A percentile compares a stretch with the other conserved stretches of the same genome.
These are phyloP conservation scores for Masnerella sp. DNA, from an alignment of 2,888 invertebrate species.

Conservation along the genomic window DNA sequence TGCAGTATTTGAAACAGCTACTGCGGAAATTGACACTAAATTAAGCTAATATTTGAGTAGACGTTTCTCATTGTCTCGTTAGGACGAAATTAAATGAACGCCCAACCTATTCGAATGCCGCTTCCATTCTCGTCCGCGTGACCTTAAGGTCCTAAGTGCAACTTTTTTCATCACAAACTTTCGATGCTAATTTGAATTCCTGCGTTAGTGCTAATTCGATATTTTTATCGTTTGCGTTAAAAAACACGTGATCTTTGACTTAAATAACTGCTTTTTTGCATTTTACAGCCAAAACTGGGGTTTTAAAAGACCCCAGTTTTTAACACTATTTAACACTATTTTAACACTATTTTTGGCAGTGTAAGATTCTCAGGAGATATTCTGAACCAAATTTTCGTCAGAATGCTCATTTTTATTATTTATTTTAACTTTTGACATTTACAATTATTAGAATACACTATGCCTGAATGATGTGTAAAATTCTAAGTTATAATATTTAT, in stretches of 20 bases:
- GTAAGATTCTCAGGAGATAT: no score
- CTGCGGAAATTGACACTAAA: conserved; percentile 29
- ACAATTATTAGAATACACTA: no score
- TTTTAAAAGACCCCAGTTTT: no score
- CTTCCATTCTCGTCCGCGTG: conserved; percentile 17
- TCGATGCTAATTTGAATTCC: conserved; percentile 24
- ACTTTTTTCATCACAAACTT: conserved; percentile 29
- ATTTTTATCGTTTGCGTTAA: conserved; percentile 11
- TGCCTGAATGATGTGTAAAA: no score
- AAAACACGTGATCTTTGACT: background rate
- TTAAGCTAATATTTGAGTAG: conserved; percentile 42
- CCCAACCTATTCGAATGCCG: conserved; percentile 7
- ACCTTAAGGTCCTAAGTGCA: conserved; percentile 21
- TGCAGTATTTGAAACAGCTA: conserved; percentile 15
- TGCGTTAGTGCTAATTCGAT: conserved; percentile 18
- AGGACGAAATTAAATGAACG: conserved; percentile 33
- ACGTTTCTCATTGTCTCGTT: conserved; percentile 43
- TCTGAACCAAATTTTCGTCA: no score
- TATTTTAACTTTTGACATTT: no score
- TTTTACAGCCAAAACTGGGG: no score
- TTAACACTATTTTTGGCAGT: no score
- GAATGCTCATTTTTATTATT: no score
- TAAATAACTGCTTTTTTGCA: background rate
- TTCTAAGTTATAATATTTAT: no score
- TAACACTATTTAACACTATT: no score